Evolutionary conservation across 2,888 invertebrate genomes (phyloP).

Genomic region (Drosophila lacicola): DNA sequence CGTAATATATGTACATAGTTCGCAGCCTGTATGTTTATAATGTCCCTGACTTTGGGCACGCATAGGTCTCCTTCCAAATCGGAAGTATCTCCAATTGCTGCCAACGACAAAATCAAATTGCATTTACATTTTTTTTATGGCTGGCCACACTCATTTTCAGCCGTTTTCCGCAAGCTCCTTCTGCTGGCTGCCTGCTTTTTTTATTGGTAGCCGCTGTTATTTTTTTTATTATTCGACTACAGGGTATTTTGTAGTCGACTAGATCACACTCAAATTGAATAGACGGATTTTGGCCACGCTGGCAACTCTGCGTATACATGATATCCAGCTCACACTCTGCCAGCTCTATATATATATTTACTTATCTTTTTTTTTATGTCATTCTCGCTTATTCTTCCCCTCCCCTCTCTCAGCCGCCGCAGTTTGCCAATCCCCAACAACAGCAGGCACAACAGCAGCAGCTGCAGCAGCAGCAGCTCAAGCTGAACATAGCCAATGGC

Average conservation of each 20-base stretch:
- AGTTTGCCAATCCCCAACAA: constrained; percentile 80
- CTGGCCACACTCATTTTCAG: too few species aligned
- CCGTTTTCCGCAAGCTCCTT: too few species aligned
- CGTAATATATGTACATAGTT: too few species aligned
- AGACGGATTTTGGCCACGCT: constrained; percentile 10
- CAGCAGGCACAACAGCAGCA: constrained; percentile 40
- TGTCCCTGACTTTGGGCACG: too few species aligned
- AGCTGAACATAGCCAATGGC: constrained; percentile 32
- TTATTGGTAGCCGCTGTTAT: neutral
- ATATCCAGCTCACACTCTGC: neutral
- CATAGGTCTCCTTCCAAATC: too few species aligned
- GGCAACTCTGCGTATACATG: constrained; percentile 12
- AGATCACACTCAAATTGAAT: neutral
- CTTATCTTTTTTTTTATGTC: neutral
- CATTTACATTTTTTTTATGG: too few species aligned
- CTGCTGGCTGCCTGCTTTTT: too few species aligned
- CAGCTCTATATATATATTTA: neutral
- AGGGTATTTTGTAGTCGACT: neutral
- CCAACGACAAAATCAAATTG: too few species aligned
- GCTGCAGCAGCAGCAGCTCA: constrained; percentile 42
- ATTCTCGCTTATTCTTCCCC: too few species aligned
- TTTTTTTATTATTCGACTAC: neutral
- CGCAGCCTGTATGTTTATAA: too few species aligned
- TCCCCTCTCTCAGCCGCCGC: constrained; percentile 73
- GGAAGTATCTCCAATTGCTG: too few species aligned